These are phyloP conservation scores for Spodoptera exigua DNA, from an alignment of 2,888 invertebrate genomes.

Conservation along the genomic window DNA sequence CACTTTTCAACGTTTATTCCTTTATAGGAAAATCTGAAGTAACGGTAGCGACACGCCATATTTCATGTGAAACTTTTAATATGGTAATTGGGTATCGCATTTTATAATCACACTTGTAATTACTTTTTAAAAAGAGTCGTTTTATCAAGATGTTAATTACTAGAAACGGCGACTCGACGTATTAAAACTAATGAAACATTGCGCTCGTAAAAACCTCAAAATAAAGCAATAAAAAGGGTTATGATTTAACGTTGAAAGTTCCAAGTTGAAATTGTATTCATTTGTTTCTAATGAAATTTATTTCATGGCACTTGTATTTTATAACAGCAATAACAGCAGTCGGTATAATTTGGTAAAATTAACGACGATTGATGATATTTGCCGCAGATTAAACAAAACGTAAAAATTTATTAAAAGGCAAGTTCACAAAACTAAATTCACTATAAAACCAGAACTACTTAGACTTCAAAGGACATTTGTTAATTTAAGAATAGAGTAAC, in stretches of 20 bases:
- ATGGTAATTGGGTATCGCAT: constrained; percentile 49
- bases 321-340: too few relatives aligned
- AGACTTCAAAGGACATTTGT: too few relatives aligned
- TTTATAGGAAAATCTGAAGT: constrained; percentile 27
- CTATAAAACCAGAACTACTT: not conserved
- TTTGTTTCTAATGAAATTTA: too few relatives aligned
- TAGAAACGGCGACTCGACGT: constrained; percentile 31
- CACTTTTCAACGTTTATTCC: constrained; percentile 28
- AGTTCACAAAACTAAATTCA: too few relatives aligned
- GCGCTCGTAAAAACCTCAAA: constrained; percentile 26
- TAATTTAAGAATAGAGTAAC: too few relatives aligned
- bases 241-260: constrained; percentile 14
- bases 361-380: too few relatives aligned
- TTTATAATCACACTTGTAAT: constrained; percentile 53
- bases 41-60: constrained; percentile 57
- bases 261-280: too few relatives aligned
- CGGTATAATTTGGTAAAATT: too few relatives aligned
- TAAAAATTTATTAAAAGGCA: too few relatives aligned
- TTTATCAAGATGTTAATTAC: constrained; percentile 52
- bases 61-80: constrained; percentile 60
- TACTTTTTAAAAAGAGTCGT: constrained; percentile 44
- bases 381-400: too few relatives aligned
- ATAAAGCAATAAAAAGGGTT: constrained; percentile 39
- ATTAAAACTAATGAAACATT: constrained; percentile 38
- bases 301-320: too few relatives aligned